Conservation (phyloP, 2,888 invertebrate species). For the Craniophora ligustri region DNA sequence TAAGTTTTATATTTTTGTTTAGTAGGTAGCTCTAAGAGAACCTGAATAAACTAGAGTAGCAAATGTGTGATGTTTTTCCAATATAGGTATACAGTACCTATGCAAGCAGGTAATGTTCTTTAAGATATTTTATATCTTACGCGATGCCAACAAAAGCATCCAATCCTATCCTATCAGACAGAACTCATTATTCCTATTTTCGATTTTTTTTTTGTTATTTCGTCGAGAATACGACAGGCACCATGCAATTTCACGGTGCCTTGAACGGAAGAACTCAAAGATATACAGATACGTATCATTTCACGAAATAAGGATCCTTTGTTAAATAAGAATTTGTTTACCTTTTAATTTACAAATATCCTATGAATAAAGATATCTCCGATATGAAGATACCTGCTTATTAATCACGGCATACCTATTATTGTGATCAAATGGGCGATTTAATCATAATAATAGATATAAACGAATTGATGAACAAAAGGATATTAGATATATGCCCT, state of each 20-base stretch:
- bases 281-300: slow-evolving; percentile 53
- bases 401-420: too few relatives aligned
- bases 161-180: slow-evolving; percentile 51
- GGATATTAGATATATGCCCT: too few relatives aligned
- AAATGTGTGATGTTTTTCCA: neutral
- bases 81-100: slow-evolving; percentile 2
- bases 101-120: slow-evolving; percentile 27
- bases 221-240: slow-evolving; percentile 52
- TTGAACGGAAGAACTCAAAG: slow-evolving; percentile 60
- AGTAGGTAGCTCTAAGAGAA: too few relatives aligned
- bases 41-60: neutral
- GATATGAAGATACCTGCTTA: too few relatives aligned
- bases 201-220: slow-evolving; percentile 58
- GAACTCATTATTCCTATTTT: slow-evolving; percentile 57
- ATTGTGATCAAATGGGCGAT: too few relatives aligned
- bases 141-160: slow-evolving; percentile 48
- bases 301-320: slow-evolving; percentile 49
- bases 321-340: slow-evolving; percentile 33
- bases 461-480: too few relatives aligned
- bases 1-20: too few relatives aligned
- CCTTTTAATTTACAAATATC: slow-evolving; percentile 30
- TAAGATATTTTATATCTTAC: slow-evolving; percentile 50
- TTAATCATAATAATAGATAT: too few relatives aligned
- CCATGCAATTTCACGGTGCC: slow-evolving; percentile 66
- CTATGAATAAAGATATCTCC: too few relatives aligned